A percentile compares a stretch with the other conserved stretches of the same genome.
These are phyloP conservation scores for Zaprionus kolodkinae DNA, from an alignment of 1,140 invertebrate genomes.

Conservation along the genomic window DNA sequence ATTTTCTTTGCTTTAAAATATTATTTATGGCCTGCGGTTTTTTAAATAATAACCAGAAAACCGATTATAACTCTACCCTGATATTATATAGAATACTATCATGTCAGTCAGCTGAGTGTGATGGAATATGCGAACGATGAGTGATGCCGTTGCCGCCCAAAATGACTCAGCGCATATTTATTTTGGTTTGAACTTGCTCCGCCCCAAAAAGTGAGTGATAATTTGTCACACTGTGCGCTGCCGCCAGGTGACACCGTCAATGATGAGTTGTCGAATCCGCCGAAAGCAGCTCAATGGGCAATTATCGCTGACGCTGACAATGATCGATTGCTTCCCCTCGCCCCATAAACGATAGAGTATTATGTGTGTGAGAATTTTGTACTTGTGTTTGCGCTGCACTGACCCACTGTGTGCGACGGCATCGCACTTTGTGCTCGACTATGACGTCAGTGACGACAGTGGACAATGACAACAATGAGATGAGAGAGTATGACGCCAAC, in stretches of 20 bases:
- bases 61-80: no score
- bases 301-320: conserved; percentile 20
- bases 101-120: not conserved
- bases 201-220: conserved; percentile 7
- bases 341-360: no score
- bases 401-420: conserved; percentile 30
- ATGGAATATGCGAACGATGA: not conserved
- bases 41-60: no score
- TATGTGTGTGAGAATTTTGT: conserved; percentile 24
- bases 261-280: conserved; percentile 6
- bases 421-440: conserved; percentile 44
- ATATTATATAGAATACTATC: no score
- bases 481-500: conserved; percentile 22
- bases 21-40: no score
- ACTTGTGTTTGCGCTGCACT: conserved; percentile 8
- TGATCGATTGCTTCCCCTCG: conserved; percentile 20
- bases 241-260: not conserved
- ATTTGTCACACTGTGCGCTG: conserved; percentile 20
- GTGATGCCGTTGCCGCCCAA: not conserved
- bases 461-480: conserved; percentile 24
- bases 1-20: no score
- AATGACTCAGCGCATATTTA: conserved; percentile 1
- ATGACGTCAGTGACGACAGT: conserved; percentile 43
- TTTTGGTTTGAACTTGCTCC: not conserved
- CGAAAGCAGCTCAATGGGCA: conserved; percentile 4